Evolutionary conservation across 1,140 invertebrate genomes (phyloP).

Genomic region (Hetaerina americana): DNA sequence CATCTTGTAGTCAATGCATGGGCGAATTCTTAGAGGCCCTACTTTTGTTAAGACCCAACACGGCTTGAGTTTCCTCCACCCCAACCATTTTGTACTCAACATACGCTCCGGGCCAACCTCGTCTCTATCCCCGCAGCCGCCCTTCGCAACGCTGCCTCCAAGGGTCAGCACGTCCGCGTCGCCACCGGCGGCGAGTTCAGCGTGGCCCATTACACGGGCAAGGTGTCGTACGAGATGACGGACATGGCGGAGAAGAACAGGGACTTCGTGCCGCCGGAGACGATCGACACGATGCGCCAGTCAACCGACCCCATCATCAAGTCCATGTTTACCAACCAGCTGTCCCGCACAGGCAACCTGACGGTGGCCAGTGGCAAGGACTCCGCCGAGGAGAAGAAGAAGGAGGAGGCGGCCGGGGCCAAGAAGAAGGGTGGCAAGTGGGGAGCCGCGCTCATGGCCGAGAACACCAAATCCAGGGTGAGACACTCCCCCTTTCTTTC

Average conservation of each 20-base stretch:
- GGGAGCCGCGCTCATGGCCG: conserved; percentile 38
- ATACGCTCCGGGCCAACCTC: no score
- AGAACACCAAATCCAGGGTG: conserved; percentile 31
- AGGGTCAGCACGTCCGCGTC: conserved; percentile 45
- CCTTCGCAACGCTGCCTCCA: conserved; percentile 27
- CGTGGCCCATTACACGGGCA: conserved; percentile 72
- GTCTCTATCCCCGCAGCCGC: conserved; percentile 32
- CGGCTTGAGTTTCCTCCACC: no score
- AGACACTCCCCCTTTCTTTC: conserved; percentile 1
- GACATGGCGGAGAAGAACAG: conserved; percentile 78
- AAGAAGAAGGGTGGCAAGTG: conserved; percentile 22
- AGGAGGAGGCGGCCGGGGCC: conserved; percentile 3
- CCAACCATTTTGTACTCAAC: no score
- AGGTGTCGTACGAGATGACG: conserved; percentile 62
- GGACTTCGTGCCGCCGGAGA: conserved; percentile 72
- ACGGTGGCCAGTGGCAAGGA: conserved; percentile 28
- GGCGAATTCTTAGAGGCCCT: no score
- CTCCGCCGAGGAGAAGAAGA: conserved; percentile 20
- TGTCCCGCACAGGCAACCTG: conserved; percentile 73
- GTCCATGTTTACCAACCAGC: conserved; percentile 66
- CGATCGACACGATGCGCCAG: conserved; percentile 46
- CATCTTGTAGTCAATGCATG: no score
- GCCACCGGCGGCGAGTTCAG: conserved; percentile 54
- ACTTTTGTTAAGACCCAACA: no score
- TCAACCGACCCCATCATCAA: conserved; percentile 60